phyloP scores from a whole-genome alignment of 2,113 vertebrate genomes.

The Tympanuchus pallidicinctus region DNA sequence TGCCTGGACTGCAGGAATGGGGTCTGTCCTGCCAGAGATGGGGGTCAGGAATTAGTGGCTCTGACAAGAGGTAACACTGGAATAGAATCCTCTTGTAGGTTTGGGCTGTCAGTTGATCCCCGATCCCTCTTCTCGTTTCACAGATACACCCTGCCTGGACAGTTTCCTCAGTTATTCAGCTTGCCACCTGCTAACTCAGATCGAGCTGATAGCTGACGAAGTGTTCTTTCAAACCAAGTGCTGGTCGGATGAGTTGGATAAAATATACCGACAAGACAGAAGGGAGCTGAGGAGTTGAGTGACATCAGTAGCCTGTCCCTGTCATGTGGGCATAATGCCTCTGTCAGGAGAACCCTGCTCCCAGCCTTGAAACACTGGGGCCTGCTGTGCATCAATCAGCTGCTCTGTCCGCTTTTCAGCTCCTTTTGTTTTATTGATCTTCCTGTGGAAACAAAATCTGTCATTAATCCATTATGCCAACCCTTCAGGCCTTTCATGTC shows the following conservation, averaged over 20 bases:
- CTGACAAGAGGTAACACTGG: neutral
- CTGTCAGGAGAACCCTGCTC: neutral
- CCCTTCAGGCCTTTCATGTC: neutral
- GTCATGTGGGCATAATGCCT: neutral
- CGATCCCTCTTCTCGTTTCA: neutral
- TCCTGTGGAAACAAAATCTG: conserved; percentile 29
- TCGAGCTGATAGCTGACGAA: neutral
- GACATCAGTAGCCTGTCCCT: neutral
- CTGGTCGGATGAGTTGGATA: neutral
- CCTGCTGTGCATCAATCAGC: neutral
- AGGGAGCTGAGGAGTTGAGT: neutral
- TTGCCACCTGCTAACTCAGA: neutral
- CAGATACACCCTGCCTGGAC: neutral
- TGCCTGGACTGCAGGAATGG: neutral
- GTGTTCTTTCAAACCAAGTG: neutral
- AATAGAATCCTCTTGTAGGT: neutral
- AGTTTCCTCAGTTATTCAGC: neutral
- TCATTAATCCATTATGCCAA: conserved; percentile 9
- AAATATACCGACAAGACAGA: neutral
- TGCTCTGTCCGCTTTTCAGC: neutral
- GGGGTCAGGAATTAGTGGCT: neutral
- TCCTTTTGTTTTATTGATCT: conserved; percentile 38
- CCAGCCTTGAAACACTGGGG: neutral
- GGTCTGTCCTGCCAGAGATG: neutral
- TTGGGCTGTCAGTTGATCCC: neutral